A percentile compares a stretch with the other conserved stretches of the same genome.
phyloP scores from a whole-genome alignment of 2,797 vertebrate genomes.

The Hapalemur alaotrensis region DNA sequence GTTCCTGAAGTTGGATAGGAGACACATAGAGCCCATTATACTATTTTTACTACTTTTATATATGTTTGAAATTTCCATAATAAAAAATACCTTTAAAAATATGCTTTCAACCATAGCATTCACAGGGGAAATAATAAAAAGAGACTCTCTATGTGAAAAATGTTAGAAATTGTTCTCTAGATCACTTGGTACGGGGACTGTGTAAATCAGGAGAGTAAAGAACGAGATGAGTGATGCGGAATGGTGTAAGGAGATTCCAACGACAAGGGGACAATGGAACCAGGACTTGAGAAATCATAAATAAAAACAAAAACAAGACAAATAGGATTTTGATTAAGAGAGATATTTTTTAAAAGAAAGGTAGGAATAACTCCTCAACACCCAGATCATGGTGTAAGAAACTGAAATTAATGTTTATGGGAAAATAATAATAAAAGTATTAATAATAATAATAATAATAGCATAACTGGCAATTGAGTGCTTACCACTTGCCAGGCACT shows the following conservation, averaged over 20 bases:
- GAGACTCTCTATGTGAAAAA: neutral
- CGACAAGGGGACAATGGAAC: neutral
- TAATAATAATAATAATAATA: neutral
- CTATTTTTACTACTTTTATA: neutral
- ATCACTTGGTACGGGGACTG: neutral
- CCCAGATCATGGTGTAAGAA: neutral
- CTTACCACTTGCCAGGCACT: neutral
- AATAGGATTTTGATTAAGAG: neutral
- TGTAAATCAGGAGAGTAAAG: neutral
- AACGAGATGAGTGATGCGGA: neutral
- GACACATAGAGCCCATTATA: neutral
- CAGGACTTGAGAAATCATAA: neutral
- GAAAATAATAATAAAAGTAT: neutral
- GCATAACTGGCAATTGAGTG: neutral
- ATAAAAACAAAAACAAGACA: neutral
- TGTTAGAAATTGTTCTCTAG: neutral
- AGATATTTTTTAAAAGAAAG: neutral
- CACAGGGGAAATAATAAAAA: neutral
- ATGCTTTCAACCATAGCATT: neutral
- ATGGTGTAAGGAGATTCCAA: neutral
- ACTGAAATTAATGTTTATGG: neutral
- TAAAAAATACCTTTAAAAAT: neutral
- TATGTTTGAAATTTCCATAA: neutral
- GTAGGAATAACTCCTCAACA: neutral
- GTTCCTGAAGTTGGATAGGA: neutral